phyloP scores from a whole-genome alignment of 2,113 vertebrate genomes.

The Crotalus helleri region DNA sequence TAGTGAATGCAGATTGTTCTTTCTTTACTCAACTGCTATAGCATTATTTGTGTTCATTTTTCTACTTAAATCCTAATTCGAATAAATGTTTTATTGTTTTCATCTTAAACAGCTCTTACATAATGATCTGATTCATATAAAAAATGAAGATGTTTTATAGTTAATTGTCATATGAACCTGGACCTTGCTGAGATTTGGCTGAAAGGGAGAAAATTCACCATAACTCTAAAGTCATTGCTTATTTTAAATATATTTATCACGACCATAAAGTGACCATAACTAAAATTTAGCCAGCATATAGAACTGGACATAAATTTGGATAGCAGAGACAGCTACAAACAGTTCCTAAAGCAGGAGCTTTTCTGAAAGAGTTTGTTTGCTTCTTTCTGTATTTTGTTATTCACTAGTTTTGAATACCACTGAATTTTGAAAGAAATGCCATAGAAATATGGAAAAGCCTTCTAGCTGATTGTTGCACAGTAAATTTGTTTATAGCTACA shows the following conservation, averaged over 20 bases:
- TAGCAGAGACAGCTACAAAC: not conserved
- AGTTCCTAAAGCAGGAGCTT: not conserved
- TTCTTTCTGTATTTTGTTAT: not conserved
- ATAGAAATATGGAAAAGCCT: not conserved
- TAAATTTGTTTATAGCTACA: not conserved
- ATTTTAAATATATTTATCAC: not conserved
- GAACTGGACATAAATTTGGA: not conserved
- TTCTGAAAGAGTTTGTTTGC: not conserved
- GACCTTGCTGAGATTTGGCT: not conserved
- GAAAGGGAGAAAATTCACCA: not conserved
- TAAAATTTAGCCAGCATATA: not conserved
- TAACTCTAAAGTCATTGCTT: not conserved
- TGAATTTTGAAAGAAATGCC: not conserved
- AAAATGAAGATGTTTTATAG: not conserved
- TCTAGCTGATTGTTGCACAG: too few relatives aligned
- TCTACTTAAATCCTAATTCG: not conserved
- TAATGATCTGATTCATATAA: not conserved
- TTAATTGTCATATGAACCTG: not conserved
- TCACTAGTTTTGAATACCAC: not conserved
- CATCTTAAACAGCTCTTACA: not conserved
- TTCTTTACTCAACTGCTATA: not conserved
- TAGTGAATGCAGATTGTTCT: not conserved
- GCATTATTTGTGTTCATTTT: not conserved
- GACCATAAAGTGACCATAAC: not conserved
- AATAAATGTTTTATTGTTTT: not conserved